Evolutionary conservation across 2,113 vertebrate species (phyloP).

Genomic region (Hystrix brachyura): DNA sequence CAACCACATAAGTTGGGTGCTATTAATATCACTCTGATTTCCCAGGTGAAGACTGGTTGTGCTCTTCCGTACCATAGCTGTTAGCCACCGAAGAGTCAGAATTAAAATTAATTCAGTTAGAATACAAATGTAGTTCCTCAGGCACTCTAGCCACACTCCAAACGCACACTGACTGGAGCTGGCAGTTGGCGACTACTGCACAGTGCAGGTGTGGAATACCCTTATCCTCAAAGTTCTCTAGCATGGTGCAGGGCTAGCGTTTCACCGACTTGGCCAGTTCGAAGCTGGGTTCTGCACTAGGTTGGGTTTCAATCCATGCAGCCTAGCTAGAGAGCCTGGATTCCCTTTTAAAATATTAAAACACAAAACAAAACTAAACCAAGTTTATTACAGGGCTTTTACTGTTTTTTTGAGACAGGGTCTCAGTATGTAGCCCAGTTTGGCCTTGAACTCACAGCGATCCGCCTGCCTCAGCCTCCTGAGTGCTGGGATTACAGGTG

Average conservation of each 20-base stretch:
- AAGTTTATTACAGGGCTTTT: conserved; percentile 31
- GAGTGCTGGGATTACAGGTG: neutral
- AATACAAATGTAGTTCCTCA: conserved; percentile 46
- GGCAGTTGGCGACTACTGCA: neutral
- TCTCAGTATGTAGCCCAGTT: neutral
- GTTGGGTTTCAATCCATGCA: neutral
- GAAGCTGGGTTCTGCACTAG: neutral
- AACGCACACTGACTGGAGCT: neutral
- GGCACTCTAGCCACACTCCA: neutral
- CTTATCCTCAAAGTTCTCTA: conserved; percentile 10
- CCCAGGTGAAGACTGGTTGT: neutral
- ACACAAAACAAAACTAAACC: neutral
- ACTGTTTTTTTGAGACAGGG: neutral
- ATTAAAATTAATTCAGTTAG: conserved; percentile 5
- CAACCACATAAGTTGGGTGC: neutral
- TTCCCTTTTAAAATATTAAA: neutral
- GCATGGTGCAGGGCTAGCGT: neutral
- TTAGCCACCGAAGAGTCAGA: neutral
- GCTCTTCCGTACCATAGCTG: neutral
- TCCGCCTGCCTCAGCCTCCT: neutral
- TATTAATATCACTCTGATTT: neutral
- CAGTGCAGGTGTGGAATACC: neutral
- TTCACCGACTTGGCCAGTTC: neutral
- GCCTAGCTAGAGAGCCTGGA: neutral
- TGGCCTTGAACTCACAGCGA: neutral